These are phyloP conservation scores for Bungarus multicinctus DNA, from an alignment of 2,113 vertebrate genomes.

Conservation along the genomic window DNA sequence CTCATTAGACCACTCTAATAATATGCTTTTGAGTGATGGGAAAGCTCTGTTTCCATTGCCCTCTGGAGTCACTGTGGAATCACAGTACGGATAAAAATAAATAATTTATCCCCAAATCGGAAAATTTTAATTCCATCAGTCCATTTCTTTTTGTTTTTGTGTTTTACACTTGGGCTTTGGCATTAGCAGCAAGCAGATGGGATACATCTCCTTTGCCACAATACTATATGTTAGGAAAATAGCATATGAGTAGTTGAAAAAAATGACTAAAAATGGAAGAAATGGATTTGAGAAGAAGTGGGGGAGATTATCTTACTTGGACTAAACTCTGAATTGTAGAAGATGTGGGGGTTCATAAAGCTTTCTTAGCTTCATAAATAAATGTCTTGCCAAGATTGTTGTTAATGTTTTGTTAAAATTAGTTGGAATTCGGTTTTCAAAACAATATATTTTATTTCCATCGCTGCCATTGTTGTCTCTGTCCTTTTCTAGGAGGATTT, in stretches of 20 bases:
- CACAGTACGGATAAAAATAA: not conserved
- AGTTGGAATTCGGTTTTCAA: not conserved
- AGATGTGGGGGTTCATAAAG: not conserved
- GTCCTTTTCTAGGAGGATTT: slow-evolving; percentile 67
- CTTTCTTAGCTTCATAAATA: not conserved
- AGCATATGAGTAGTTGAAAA: not conserved
- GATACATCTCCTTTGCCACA: not conserved
- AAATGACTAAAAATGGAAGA: not conserved
- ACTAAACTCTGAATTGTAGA: not conserved
- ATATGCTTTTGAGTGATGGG: not conserved
- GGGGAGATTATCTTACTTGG: not conserved
- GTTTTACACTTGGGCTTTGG: not conserved
- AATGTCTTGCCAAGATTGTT: not conserved
- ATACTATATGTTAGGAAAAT: not conserved
- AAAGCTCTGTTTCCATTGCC: not conserved
- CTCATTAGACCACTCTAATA: not conserved
- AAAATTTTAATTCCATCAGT: not conserved
- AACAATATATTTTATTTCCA: not conserved
- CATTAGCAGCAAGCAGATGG: not conserved
- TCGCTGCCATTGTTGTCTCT: not conserved
- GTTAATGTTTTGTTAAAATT: not conserved
- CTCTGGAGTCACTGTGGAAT: not conserved
- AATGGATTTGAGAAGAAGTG: not conserved
- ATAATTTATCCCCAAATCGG: not conserved
- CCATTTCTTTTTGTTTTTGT: not conserved